Evolutionary conservation across 2,113 vertebrate species (phyloP), one percentile per base, ranked within the genome.

Genomic region (Pseudorhombus dupliciocellatus): DNA sequence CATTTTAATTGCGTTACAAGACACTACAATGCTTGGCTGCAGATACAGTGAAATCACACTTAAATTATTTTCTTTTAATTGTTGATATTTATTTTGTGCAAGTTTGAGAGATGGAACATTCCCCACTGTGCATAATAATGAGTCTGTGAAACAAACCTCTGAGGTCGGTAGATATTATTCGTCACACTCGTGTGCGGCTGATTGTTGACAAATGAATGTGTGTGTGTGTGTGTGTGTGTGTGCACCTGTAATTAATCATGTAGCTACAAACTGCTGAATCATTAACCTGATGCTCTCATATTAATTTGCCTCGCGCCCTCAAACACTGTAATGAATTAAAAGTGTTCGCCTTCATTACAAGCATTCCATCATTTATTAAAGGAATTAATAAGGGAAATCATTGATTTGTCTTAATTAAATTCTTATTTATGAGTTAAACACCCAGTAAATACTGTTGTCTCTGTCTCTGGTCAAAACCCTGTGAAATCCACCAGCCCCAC

Each of bases 181-280:
- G 40, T 44, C 40, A 44, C 40, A 44, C 40, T 7, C 15, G 5
- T 44, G 15, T 44, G 40, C 40, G 16, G 15, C 40, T 44, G 40
- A 44, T 44, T 42, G 40, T 42, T 44, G 18, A 44, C 16, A 18
- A 44, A 44, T 44, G 40, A 5, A 44, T 51, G 28, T 59, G 61
- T 51, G 51, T 20, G 34, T 12, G 21, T 51, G 37, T 55, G 15
- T 55, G 56, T 31, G 65, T 48, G 28, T 18, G 26, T 16, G 51
- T 56, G 25, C 56, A 52, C 31, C 71, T 75, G 22, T 60, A 55
- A 80, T 70, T 65, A 60, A 40, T 80, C 71, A 66, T 60, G 54
- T 30, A 22, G 53, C 58, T 58, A 52, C 59, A 34, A 31, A 80
- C n/a, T 22, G 22, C 64, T 0, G 4, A 70, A 60, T 75, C 66